Conservation (phyloP, 2,113 vertebrate species). For the Deroptyus accipitrinus region DNA sequence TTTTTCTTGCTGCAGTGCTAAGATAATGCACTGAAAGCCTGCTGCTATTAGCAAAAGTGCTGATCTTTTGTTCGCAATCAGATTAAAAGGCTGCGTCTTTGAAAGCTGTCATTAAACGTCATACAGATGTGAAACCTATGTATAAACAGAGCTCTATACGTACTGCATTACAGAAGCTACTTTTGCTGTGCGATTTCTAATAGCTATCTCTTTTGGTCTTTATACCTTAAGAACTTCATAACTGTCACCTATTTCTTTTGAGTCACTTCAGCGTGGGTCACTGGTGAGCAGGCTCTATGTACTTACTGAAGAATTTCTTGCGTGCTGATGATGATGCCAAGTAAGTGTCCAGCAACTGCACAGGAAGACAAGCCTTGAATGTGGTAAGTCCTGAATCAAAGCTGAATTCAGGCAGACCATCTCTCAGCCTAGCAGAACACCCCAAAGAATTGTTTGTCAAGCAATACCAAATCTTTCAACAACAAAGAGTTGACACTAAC, state of each 20-base stretch:
- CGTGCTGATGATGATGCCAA: neutral
- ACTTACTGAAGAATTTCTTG: neutral
- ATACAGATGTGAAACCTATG: neutral
- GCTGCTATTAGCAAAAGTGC: neutral
- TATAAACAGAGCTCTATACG: neutral
- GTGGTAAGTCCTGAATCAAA: neutral
- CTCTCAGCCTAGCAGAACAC: neutral
- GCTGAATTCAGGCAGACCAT: neutral
- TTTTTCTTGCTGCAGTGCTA: neutral
- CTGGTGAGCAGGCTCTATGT: neutral
- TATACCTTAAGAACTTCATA: neutral
- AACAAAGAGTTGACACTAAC: neutral
- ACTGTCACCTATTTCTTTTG: neutral
- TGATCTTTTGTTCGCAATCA: neutral
- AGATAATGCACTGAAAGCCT: neutral
- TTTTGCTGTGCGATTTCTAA: neutral
- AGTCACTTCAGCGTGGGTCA: neutral
- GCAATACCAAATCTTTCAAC: neutral
- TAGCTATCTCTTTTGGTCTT: neutral
- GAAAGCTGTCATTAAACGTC: neutral
- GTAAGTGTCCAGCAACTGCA: neutral
- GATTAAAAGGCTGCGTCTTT: neutral
- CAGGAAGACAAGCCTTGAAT: neutral
- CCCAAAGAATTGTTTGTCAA: neutral
- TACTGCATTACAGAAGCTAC: neutral